phyloP scores from a whole-genome alignment of 2,888 invertebrate genomes.

The Acronicta leporina region DNA sequence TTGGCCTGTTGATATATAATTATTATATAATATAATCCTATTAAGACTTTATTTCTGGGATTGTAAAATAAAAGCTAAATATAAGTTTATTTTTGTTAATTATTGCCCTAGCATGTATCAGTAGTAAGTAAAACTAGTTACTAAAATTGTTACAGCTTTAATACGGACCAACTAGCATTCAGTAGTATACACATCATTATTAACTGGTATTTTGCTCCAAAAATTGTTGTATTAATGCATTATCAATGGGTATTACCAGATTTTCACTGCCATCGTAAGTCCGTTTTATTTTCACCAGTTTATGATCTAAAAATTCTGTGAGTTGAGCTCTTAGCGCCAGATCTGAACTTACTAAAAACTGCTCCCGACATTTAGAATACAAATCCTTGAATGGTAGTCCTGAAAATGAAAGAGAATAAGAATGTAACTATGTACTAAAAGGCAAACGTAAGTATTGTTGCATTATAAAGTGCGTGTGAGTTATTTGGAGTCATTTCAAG shows the following conservation, averaged over 20 bases:
- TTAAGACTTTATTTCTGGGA: conserved; percentile 89
- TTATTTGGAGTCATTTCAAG: too few relatives aligned
- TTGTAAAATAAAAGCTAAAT: conserved; percentile 88
- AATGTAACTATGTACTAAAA: neutral
- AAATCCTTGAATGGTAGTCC: conserved; percentile 97
- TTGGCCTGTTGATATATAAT: conserved; percentile 89
- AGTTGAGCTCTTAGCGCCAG: conserved; percentile 96
- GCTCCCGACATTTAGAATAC: conserved; percentile 95
- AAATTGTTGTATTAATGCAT: conserved; percentile 93
- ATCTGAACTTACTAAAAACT: conserved; percentile 97
- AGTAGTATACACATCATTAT: conserved; percentile 22
- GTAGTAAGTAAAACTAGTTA: conserved; percentile 20
- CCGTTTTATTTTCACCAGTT: conserved; percentile 94
- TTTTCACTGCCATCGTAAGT: conserved; percentile 95
- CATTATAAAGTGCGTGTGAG: too few relatives aligned
- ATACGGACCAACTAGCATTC: conserved; percentile 12
- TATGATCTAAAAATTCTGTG: conserved; percentile 98
- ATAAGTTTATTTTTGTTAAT: conserved; percentile 69
- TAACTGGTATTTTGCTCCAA: conserved; percentile 89
- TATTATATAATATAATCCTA: conserved; percentile 89
- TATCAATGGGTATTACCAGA: conserved; percentile 94
- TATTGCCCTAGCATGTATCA: conserved; percentile 4
- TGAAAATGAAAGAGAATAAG: conserved; percentile 64
- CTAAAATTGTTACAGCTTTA: conserved; percentile 15
- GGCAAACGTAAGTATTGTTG: too few relatives aligned